Evolutionary conservation across 2,888 invertebrate species (phyloP), one percentile per base, ranked within the genome.

Genomic region (Cantharis lateralis): DNA sequence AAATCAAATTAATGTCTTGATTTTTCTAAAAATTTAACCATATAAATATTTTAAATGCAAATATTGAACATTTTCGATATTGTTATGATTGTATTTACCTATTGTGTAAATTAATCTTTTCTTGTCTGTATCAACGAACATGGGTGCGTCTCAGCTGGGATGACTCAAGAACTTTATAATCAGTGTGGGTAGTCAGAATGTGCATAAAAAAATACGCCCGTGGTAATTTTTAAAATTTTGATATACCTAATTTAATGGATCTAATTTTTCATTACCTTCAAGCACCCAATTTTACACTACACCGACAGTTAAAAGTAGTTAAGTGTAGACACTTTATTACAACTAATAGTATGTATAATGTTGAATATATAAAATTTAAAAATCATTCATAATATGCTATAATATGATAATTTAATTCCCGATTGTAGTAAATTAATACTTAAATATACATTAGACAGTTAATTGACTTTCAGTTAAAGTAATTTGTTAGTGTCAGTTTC

Each of bases 91-190:
- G 62, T 74, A 63, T 69, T 74, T 74, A 48, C 16, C 71, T 68
- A 75, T 75, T 75, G 75, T 75, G 71, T 75, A 75, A 75, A 75
- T 66, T 71, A 75, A 75, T 71, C 68, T 62, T 26, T 20, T 75
- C 32, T 71, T 70, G 70, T 64, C 48, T 66, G 48, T 70, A 71
- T 74, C 68, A 74, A 62, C 74, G 69, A 68, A 74, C 69, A 71
- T 71, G 75, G 75, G 75, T 68, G 75, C 71, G 75, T 68, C 71
- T 62, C 18, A 68, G 62, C 68, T 68, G 64, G 64, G 64, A 66
- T 66, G 64, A 66, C 64, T 66, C 64, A 66, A 66, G 64, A 66
- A 66, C 18, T 66, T 66, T 66, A 71, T 48, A 71, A 71, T 71
- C 24, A 28, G 64, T 26, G 74, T 71, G 75, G 75, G 75, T 28